A percentile compares a stretch with the other conserved stretches of the same genome.
Conservation (phyloP, 2,888 invertebrate genomes). For the Cylindroiulus punctatus region DNA sequence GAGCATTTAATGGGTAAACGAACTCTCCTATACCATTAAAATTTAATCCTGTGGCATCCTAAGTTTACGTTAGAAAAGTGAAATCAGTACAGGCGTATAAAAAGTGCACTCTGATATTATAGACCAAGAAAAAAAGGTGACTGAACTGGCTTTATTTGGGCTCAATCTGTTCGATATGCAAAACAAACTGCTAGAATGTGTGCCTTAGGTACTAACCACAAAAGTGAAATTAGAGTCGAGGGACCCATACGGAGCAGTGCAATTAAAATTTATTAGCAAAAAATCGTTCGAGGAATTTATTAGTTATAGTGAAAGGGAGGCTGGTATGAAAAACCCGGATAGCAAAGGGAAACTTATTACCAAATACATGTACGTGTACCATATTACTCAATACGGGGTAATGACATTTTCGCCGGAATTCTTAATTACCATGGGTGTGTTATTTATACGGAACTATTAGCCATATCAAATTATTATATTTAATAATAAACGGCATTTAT, state of each 20-base stretch:
- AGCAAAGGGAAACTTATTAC: not conserved
- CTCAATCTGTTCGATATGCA: not conserved
- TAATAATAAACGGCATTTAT: not conserved
- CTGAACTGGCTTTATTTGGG: conserved; percentile 35
- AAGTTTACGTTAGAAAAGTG: conserved; percentile 14
- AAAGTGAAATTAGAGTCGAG: conserved; percentile 38
- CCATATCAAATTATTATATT: conserved; percentile 28
- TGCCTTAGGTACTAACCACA: conserved; percentile 15
- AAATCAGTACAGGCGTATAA: not conserved
- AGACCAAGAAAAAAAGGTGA: conserved; percentile 8
- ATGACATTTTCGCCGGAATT: not conserved
- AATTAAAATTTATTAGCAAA: conserved; percentile 34
- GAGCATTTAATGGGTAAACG: conserved; percentile 14
- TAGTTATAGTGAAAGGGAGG: conserved; percentile 13
- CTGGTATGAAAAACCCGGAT: not conserved
- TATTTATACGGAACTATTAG: conserved; percentile 6
- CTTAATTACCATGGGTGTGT: conserved; percentile 23
- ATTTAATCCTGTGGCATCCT: not conserved
- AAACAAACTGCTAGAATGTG: not conserved
- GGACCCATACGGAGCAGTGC: conserved; percentile 6
- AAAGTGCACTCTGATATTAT: not conserved
- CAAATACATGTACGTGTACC: not conserved
- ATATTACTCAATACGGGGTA: not conserved
- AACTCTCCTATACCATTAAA: not conserved
- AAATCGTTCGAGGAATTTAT: conserved; percentile 1